Percentiles rank a stretch among this genome's conserved stretches.
phyloP scores from a whole-genome alignment of 2,113 vertebrate species.

The Hirundichthys speculiger region DNA sequence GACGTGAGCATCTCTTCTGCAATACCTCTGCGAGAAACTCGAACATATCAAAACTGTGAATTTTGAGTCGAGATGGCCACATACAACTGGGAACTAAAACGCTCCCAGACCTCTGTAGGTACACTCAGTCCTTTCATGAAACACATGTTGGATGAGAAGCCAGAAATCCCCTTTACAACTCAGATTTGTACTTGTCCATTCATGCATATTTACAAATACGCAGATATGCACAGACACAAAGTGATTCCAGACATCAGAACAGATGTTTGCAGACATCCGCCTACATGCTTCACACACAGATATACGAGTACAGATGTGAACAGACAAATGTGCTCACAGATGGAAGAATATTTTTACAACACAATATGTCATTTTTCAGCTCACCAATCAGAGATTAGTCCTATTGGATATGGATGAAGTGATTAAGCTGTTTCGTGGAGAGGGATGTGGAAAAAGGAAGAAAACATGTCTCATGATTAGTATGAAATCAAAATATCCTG shows the following conservation, averaged over 20 bases:
- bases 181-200: constrained; percentile 12
- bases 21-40: constrained; percentile 39
- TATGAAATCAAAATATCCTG: too few relatives aligned
- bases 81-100: constrained; percentile 21
- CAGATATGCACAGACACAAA: constrained; percentile 43
- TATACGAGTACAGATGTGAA: constrained; percentile 40
- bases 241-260: constrained; percentile 37
- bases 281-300: constrained; percentile 47
- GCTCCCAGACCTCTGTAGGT: not conserved
- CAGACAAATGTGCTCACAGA: constrained; percentile 38
- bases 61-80: not conserved
- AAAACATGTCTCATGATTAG: not conserved
- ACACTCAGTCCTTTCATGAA: constrained; percentile 3
- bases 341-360: constrained; percentile 25
- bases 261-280: constrained; percentile 53
- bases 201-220: constrained; percentile 39
- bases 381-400: not conserved
- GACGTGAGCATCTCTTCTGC: constrained; percentile 14
- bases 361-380: constrained; percentile 5
- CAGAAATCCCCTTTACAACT: constrained; percentile 16
- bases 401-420: not conserved
- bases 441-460: not conserved
- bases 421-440: not conserved
- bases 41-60: constrained; percentile 7
- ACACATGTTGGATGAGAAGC: not conserved